Percentiles rank a stretch among this genome's conserved stretches.
phyloP scores from a whole-genome alignment of 2,888 invertebrate genomes.

The Steromphala cineraria region DNA sequence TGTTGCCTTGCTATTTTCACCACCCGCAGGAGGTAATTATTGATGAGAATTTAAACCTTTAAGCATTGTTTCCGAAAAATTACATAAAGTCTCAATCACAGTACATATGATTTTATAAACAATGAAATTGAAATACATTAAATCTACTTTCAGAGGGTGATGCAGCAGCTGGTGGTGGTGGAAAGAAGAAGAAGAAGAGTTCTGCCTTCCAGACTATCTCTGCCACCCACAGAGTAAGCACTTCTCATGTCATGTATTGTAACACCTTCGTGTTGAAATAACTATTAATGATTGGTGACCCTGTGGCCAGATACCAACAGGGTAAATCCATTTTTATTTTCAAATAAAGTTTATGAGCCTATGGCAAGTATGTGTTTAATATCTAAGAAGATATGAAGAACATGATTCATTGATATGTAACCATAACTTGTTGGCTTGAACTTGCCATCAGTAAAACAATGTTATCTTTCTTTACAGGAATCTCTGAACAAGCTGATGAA shows the following conservation, averaged over 20 bases:
- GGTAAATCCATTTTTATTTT: slow-evolving; percentile 76
- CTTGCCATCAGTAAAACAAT: too few relatives aligned
- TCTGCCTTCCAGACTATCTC: slow-evolving; percentile 99
- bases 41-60: background rate
- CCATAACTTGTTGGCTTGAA: too few relatives aligned
- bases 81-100: too few relatives aligned
- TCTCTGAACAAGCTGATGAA: slow-evolving; percentile 87
- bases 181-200: slow-evolving; percentile 95
- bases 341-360: too few relatives aligned
- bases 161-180: slow-evolving; percentile 30
- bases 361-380: too few relatives aligned
- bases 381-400: too few relatives aligned
- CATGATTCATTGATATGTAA: background rate
- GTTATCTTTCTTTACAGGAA: slow-evolving; percentile 37
- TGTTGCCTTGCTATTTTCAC: slow-evolving; percentile 61
- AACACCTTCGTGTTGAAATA: too few relatives aligned
- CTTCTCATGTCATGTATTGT: too few relatives aligned
- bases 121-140: background rate
- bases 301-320: too few relatives aligned
- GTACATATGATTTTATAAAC: too few relatives aligned
- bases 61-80: too few relatives aligned
- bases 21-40: slow-evolving; percentile 41
- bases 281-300: too few relatives aligned
- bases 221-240: slow-evolving; percentile 96
- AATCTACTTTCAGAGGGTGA: background rate